Conservation (phyloP, 2,888 invertebrate species). For the Rhagium mordax region DNA sequence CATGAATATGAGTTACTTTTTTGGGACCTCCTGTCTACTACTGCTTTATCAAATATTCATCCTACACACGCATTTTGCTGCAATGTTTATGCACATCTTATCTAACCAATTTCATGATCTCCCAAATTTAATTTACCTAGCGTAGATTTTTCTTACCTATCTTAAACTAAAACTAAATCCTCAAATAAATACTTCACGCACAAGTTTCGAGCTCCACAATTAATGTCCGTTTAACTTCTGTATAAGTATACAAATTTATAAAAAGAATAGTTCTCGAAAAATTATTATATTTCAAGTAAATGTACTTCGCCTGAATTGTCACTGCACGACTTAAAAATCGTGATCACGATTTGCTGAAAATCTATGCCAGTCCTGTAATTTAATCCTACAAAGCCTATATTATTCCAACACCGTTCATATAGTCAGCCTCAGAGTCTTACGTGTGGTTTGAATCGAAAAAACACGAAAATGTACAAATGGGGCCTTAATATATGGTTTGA, state of each 20-base stretch:
- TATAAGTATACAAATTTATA: not conserved
- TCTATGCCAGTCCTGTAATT: conserved; percentile 36
- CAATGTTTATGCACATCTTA: too few species aligned
- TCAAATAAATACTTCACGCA: not conserved
- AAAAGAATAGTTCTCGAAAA: not conserved
- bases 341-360: conserved; percentile 38
- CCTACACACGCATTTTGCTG: too few species aligned
- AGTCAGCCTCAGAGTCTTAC: conserved; percentile 17
- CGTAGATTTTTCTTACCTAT: not conserved
- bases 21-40: too few species aligned
- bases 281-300: conserved; percentile 12
- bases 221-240: conserved; percentile 21
- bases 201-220: not conserved
- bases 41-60: too few species aligned
- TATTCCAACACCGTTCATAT: conserved; percentile 26
- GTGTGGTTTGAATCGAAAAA: conserved; percentile 24
- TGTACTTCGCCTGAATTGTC: conserved; percentile 16
- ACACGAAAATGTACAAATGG: conserved; percentile 27
- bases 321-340: conserved; percentile 38
- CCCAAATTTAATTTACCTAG: too few species aligned
- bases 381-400: conserved; percentile 20
- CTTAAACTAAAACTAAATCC: too few species aligned
- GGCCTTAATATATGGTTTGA: conserved; percentile 25
- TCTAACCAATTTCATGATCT: too few species aligned
- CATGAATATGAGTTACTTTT: too few species aligned